Base-by-base conservation (phyloP, 1,140 invertebrate species). In the Drosophila ogumai region DNA sequence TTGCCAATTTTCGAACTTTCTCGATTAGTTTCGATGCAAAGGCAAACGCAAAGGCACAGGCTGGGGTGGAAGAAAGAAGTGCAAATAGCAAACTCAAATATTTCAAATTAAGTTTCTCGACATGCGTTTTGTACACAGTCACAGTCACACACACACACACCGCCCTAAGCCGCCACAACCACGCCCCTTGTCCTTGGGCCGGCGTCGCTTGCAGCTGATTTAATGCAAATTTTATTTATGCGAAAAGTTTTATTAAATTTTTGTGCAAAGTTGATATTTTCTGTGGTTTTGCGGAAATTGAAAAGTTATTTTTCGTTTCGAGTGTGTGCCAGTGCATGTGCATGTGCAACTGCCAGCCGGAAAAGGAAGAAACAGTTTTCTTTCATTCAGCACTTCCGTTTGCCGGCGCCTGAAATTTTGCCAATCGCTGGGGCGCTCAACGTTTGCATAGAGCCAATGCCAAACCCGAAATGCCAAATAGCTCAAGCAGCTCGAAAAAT, bases 141-240 rank as follows among this genome's bases (percentile, higher is more conserved):
- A 65, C 56, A 19, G 4, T 17, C 9, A 25, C 47, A 50, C 28
- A 32, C 49, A 32, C n/a, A 50, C 47, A 17, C 50, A 32, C 28
- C 52, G 57, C 40, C 61, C 81, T 81, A 90, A 82, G 77, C 85
- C 65, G 76, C 25, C 75, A 52, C 80, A 9, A 8, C 17, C 75
- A 63, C 81, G 52, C 66, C 77, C 57, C 56, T 49, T 31, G 38
- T 41, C 77, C 67, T 43, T 19, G 41, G 28, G 22, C 36, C 40
- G 46, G 65, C 74, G 69, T 90, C 75, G 80, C 84, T 90, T 85
- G 84, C 84, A 88, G 84, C 81, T 88, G 84, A 88, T 90, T 90
- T 90, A 90, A 90, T 90, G 85, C 85, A 90, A 90, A 90, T 90
- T 90, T 90, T 90, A 90, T 90, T 90, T 90, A 90, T 90, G 85